Evolutionary conservation across 2,888 invertebrate species (phyloP).

Genomic region (Drosophila seclusa): DNA sequence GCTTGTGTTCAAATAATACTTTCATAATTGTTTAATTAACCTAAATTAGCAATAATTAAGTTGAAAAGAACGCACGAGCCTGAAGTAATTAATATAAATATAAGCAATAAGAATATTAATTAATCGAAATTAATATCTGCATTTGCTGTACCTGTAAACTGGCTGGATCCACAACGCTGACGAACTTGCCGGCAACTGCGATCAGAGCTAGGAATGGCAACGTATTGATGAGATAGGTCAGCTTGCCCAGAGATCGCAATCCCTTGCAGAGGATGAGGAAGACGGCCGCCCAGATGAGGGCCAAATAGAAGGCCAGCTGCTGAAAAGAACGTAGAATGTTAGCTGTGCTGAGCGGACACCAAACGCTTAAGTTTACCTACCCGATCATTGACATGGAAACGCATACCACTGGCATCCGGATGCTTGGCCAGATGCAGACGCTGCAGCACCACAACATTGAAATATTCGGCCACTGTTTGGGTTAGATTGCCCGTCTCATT

Average conservation of each 20-base stretch:
- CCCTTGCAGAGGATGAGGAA: slow-evolving; percentile 95
- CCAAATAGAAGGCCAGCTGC: slow-evolving; percentile 95
- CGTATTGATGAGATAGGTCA: slow-evolving; percentile 91
- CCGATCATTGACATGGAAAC: slow-evolving; percentile 83
- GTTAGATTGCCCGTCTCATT: slow-evolving; percentile 87
- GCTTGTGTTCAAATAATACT: too few relatives aligned
- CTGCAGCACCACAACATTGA: slow-evolving; percentile 91
- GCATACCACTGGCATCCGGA: slow-evolving; percentile 77
- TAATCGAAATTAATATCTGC: too few relatives aligned
- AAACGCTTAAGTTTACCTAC: slow-evolving; percentile 63
- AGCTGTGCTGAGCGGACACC: slow-evolving; percentile 4
- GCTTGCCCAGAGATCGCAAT: slow-evolving; percentile 86
- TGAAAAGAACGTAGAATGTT: slow-evolving; percentile 85
- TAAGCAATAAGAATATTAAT: too few relatives aligned
- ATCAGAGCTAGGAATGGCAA: slow-evolving; percentile 90
- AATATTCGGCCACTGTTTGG: slow-evolving; percentile 93
- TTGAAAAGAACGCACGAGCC: too few relatives aligned
- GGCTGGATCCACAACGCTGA: slow-evolving; percentile 78
- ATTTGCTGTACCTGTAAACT: slow-evolving; percentile 70
- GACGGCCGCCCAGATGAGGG: slow-evolving; percentile 95
- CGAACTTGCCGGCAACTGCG: slow-evolving; percentile 78
- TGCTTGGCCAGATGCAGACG: slow-evolving; percentile 85
- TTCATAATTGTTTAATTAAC: too few relatives aligned
- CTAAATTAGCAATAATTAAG: too few relatives aligned
- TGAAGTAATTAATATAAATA: too few relatives aligned